Conservation (phyloP, 2,113 vertebrate species). For the Arenaria interpres region DNA sequence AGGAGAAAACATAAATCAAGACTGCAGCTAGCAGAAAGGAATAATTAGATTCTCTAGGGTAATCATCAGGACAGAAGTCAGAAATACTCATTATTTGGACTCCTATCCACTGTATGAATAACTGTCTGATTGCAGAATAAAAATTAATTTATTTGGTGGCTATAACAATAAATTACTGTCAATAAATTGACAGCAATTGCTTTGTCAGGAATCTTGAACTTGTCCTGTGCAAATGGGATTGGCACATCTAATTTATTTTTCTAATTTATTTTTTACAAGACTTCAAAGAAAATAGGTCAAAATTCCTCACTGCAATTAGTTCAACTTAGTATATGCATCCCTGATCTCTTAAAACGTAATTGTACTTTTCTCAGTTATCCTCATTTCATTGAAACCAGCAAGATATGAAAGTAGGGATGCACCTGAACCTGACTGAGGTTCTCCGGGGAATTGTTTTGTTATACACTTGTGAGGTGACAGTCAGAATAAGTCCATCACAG, state of each 20-base stretch:
- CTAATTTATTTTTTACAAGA: neutral
- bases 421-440: neutral
- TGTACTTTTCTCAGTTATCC: constrained; percentile 4
- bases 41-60: neutral
- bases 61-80: neutral
- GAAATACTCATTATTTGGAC: neutral
- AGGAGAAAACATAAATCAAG: neutral
- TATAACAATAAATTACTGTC: too few relatives aligned
- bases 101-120: neutral
- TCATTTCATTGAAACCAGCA: neutral
- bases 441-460: neutral
- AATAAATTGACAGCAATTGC: neutral
- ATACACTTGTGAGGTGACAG: neutral
- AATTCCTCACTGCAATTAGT: constrained; percentile 45
- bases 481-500: neutral
- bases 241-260: neutral
- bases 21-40: neutral
- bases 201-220: neutral
- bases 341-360: constrained; percentile 31
- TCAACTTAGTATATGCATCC: neutral
- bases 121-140: neutral
- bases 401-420: constrained; percentile 12
- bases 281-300: constrained; percentile 45
- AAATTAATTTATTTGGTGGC: neutral
- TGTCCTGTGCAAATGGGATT: neutral